phyloP scores from a whole-genome alignment of 2,888 invertebrate species.

The Phania funesta region DNA sequence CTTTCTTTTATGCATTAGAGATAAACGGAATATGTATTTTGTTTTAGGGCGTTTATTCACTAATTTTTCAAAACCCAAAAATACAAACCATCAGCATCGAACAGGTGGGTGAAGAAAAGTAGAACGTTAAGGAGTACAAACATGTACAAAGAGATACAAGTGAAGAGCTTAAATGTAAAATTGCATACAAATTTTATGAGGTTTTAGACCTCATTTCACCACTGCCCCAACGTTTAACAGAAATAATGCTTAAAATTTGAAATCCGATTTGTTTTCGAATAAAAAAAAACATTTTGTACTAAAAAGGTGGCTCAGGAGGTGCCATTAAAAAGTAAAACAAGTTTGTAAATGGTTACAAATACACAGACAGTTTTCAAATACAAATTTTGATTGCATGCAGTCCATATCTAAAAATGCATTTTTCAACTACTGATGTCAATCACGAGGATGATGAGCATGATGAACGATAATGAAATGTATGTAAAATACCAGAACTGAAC shows the following conservation, averaged over 20 bases:
- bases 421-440: conserved; percentile 64
- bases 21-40: conserved; percentile 58
- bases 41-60: conserved; percentile 67
- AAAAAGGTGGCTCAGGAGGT: neutral
- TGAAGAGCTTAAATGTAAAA: conserved; percentile 53
- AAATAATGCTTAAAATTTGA: conserved; percentile 55
- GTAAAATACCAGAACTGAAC: conserved; percentile 54
- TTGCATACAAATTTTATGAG: conserved; percentile 61
- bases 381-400: conserved; percentile 78
- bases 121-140: neutral
- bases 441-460: conserved; percentile 62
- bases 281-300: conserved; percentile 8
- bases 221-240: conserved; percentile 28
- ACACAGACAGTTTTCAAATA: conserved; percentile 75
- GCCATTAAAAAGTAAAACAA: conserved; percentile 54
- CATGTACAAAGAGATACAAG: conserved; percentile 1
- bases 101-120: conserved; percentile 31
- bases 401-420: conserved; percentile 75
- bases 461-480: conserved; percentile 67
- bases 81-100: conserved; percentile 48
- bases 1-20: conserved; percentile 13
- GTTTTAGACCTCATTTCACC: conserved; percentile 57
- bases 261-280: conserved; percentile 58
- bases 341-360: conserved; percentile 58
- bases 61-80: conserved; percentile 66